Base-by-base conservation (phyloP, 2,113 vertebrate genomes). In the Xenopus tropicalis region DNA sequence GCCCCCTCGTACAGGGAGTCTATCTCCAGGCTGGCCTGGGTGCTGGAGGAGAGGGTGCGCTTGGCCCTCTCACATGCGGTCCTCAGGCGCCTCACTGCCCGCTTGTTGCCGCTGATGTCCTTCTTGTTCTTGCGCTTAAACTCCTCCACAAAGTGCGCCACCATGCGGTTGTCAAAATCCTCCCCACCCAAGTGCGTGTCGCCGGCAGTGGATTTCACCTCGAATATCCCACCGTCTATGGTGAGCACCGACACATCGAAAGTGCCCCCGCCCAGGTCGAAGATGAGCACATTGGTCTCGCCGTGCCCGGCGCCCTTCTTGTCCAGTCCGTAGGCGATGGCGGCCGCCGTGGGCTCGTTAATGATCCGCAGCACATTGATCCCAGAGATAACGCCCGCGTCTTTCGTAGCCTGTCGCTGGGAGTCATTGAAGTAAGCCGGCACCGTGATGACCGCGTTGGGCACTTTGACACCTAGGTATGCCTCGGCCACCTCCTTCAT, bases 371-470 rank as follows among this genome's bases (percentile, higher is more conserved):
- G 88, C 54, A 95, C 91, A 0, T 97, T 96, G 71, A 97, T 91
- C 68, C 94, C 95, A 11, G 94, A 91, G 75, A 98, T 98, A 71
- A 93, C 92, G 10, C 94, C 94, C 0, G 94, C 94, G 0, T 98
- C 96, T 63, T 96, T 96, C 72, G 95, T 98, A 61, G 95, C 96
- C 82, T 98, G 94, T 68, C 96, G 92, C 85, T 98, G 96, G 0
- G 94, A 97, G 79, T 98, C 96, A 1, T 96, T 98, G 81, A 98
- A 97, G 78, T 98, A 97, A 0, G 95, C 95, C 0, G 94, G 95
- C 20, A 97, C 95, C 0, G 95, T 97, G 82, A 97, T 82, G 69
- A 98, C 95, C 0, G 94, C 95, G 1, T 90, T 93, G 84, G 93
- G 90, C 76, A 97, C 94, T 72, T 89, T 90, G 63, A 85, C 79